phyloP scores from a whole-genome alignment of 2,113 vertebrate species.

The Gobiocypris rarus region DNA sequence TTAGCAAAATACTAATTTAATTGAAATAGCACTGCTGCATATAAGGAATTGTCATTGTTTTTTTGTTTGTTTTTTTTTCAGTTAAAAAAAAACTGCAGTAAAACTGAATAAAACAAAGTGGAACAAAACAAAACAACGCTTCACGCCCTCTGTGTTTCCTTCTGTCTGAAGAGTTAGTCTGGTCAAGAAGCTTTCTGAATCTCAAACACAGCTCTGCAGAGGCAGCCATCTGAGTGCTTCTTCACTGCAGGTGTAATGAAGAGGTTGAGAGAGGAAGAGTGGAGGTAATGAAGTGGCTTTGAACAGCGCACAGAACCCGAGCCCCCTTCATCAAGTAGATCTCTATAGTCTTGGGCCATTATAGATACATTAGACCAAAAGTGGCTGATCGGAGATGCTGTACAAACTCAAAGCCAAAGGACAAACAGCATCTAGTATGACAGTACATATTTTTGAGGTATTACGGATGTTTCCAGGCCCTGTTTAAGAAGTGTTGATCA shows the following conservation, averaged over 20 bases:
- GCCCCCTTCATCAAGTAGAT: constrained; percentile 58
- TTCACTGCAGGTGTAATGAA: constrained; percentile 41
- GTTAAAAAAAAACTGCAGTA: not conserved
- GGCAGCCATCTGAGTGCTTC: constrained; percentile 44
- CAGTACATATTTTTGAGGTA: not conserved
- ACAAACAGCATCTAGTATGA: not conserved
- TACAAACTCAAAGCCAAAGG: not conserved
- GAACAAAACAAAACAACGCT: not conserved
- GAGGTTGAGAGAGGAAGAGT: constrained; percentile 29
- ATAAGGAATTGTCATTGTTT: not conserved
- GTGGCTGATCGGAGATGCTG: constrained; percentile 61
- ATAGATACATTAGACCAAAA: constrained; percentile 69
- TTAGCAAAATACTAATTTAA: not conserved
- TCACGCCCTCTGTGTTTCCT: not conserved
- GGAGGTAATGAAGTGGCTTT: constrained; percentile 41
- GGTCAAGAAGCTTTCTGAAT: not conserved
- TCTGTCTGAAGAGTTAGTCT: not conserved
- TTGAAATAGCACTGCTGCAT: not conserved
- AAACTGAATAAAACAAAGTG: not conserved
- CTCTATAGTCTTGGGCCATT: constrained; percentile 66
- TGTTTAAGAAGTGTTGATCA: constrained; percentile 24
- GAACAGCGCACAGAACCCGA: constrained; percentile 40
- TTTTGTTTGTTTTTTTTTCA: not conserved
- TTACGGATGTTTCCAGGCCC: not conserved
- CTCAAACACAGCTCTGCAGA: constrained; percentile 30